phyloP scores from a whole-genome alignment of 2,888 invertebrate species.

The Lumbricus terrestris region DNA sequence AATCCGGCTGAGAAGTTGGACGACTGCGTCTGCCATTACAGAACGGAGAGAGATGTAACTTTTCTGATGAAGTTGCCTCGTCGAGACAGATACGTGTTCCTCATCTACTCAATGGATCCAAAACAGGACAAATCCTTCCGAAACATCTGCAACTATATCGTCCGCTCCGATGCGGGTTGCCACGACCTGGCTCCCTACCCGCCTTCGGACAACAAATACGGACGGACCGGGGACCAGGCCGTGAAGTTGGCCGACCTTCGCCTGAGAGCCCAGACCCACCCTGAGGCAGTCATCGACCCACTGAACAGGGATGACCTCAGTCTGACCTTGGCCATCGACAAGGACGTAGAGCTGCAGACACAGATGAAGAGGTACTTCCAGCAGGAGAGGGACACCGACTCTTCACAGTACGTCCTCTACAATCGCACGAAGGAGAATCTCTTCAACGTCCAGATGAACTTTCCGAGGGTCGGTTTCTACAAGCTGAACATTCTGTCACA shows the following conservation, averaged over 20 bases:
- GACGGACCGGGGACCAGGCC: slow-evolving; percentile 19
- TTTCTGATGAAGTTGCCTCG: slow-evolving; percentile 25
- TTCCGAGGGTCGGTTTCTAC: slow-evolving; percentile 29
- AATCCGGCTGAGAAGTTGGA: slow-evolving; percentile 13
- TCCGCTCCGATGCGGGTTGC: slow-evolving; percentile 19
- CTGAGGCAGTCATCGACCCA: slow-evolving; percentile 21
- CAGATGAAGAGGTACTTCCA: slow-evolving; percentile 10
- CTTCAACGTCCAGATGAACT: slow-evolving; percentile 19
- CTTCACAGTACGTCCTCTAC: slow-evolving; percentile 21
- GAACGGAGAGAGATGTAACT: slow-evolving; percentile 14
- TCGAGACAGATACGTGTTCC: slow-evolving; percentile 24
- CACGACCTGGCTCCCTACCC: slow-evolving; percentile 28
- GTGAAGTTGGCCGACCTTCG: neutral
- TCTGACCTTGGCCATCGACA: neutral
- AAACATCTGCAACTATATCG: slow-evolving; percentile 28
- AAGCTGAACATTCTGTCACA: slow-evolving; percentile 18
- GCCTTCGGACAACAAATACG: slow-evolving; percentile 18
- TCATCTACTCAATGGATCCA: slow-evolving; percentile 25
- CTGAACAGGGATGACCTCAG: slow-evolving; percentile 17
- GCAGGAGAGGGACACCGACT: slow-evolving; percentile 13
- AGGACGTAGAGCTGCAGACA: neutral
- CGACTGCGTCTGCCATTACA: slow-evolving; percentile 22
- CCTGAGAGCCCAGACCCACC: slow-evolving; percentile 18
- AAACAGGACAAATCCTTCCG: slow-evolving; percentile 9
- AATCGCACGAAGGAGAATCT: neutral